Evolutionary conservation across 2,888 invertebrate species (phyloP), one percentile per base, ranked within the genome.

Genomic region (Amorpha juglandis): DNA sequence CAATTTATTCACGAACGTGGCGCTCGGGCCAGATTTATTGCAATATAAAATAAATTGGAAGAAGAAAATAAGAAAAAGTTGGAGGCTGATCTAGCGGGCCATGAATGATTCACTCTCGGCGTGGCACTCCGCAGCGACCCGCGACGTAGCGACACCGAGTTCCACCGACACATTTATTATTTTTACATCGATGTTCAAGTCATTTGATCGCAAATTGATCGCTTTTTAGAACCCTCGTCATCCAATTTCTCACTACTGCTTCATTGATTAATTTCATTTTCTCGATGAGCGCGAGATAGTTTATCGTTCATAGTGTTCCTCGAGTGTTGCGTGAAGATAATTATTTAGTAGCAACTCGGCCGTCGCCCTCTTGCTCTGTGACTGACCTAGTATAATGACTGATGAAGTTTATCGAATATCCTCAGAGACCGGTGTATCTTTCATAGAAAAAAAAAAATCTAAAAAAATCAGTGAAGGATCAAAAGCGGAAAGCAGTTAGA

Each of bases 91-190:
- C 66, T 69, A 71, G 67, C 73, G 71, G 63, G 58, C 72, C 74
- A 74, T 78, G 71, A 81, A 82, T 76, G 78, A 80, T 76, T 80
- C 68, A 79, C 69, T 67, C 67, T 35, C 58, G 58, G 53, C 67
- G 67, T 67, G 33, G 33, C 48, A 68, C 68, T 73, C 70, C 51
- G 19, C 27, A 42, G 16, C 9, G 0, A 1, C 50, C 27, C 21
- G 16, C 9, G 0, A 1, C 50, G 4, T 19, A 38, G 6, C 38
- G 38, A 42, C 58, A 42, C 58, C 38, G 19, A 11, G 12, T 62
- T 38, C 63, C 67, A 66, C 62, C 69, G 66, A 33, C 50, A 70
- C 70, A 70, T 76, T 71, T 72, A 71, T 73, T 71, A 69, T 70
- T 73, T 70, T 75, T 51, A 51, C 50, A 51, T 63, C 38, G 35